Percentiles rank a stretch among this genome's conserved stretches.
Evolutionary conservation across 2,113 vertebrate species (phyloP).

Genomic region (Macrotus californicus): DNA sequence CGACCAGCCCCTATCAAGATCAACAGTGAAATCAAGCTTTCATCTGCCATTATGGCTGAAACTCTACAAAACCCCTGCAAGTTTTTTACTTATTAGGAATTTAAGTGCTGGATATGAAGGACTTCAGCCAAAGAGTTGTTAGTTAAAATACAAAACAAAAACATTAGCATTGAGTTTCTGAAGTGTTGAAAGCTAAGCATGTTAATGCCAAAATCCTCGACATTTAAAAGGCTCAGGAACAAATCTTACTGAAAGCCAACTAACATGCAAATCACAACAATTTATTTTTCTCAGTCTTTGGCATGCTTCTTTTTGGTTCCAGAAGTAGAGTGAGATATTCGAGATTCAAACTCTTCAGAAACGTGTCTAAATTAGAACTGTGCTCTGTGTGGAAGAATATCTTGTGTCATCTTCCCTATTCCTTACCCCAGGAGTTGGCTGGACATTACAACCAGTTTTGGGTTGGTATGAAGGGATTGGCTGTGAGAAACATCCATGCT

Average conservation of each 20-base stretch:
- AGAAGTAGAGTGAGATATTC: slow-evolving; percentile 61
- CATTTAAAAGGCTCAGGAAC: slow-evolving; percentile 69
- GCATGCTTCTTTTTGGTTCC: slow-evolving; percentile 57
- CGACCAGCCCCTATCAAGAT: slow-evolving; percentile 37
- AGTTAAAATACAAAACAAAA: slow-evolving; percentile 72
- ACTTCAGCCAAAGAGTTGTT: slow-evolving; percentile 56
- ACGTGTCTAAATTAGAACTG: slow-evolving; percentile 37
- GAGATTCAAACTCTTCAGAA: slow-evolving; percentile 54
- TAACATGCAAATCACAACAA: slow-evolving; percentile 68
- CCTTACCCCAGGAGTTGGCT: background rate
- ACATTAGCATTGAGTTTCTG: slow-evolving; percentile 65
- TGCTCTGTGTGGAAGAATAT: background rate
- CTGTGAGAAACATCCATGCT: background rate
- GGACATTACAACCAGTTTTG: background rate
- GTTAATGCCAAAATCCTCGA: slow-evolving; percentile 72
- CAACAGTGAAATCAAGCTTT: slow-evolving; percentile 58
- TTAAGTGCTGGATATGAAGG: slow-evolving; percentile 56
- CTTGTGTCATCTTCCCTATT: background rate
- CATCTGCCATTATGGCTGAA: slow-evolving; percentile 12
- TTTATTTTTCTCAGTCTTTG: slow-evolving; percentile 66
- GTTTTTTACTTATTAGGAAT: slow-evolving; percentile 54
- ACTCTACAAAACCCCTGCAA: slow-evolving; percentile 36
- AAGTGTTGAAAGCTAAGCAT: slow-evolving; percentile 68
- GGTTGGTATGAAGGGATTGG: background rate
- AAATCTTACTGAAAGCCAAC: slow-evolving; percentile 65